Evolutionary conservation across 2,113 vertebrate species (phyloP), one percentile per base, ranked within the genome.

Genomic region (Lampris incognitus): DNA sequence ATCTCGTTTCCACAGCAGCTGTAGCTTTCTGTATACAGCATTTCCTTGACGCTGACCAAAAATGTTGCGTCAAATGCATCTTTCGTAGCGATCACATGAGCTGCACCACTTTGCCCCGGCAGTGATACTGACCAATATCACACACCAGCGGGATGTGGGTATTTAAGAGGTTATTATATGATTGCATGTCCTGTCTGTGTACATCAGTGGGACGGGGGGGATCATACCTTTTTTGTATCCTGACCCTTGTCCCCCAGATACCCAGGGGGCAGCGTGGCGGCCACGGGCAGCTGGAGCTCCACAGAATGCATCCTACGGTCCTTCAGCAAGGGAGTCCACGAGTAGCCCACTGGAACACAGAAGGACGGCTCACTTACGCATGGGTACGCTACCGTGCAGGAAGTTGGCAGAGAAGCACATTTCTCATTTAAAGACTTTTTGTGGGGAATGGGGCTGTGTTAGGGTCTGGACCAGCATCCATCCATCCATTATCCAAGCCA

Each of bases 291-390:
- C 59, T 97, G 97, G n/a, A 95, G 87, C 78, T 99, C 97, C n/a
- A 93, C 88, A 0, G 96, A 97, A 76, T 95, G 92, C 69, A 97
- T 92, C 69, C 96, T 92, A n/a, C 96, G 96, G 0, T 98, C 97
- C 85, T 95, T 97, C 77, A 98, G 90, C 91, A 99, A 81, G 5
- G 96, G 95, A 40, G 91, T 91, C 97, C 98, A 99, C 40, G 95
- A 88, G 2, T 95, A 97, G 0, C 98, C 98, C 86, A 99, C 98
- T 98, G 91, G 42, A 0, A 10, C 13, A 79, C 72, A 70, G 1
- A 1, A 2, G 0, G 67, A 37, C 7, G 3, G 37, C 44, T n/a
- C 11, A 10, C 11, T 37, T 10, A 44, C n/a, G 49, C 55, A 9
- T 24, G 24, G 24, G 24, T 24, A 24, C 24, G 24, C 24, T 24